Evolutionary conservation across 2,797 vertebrate genomes (phyloP).

Genomic region (Pantherophis alleghaniensis): DNA sequence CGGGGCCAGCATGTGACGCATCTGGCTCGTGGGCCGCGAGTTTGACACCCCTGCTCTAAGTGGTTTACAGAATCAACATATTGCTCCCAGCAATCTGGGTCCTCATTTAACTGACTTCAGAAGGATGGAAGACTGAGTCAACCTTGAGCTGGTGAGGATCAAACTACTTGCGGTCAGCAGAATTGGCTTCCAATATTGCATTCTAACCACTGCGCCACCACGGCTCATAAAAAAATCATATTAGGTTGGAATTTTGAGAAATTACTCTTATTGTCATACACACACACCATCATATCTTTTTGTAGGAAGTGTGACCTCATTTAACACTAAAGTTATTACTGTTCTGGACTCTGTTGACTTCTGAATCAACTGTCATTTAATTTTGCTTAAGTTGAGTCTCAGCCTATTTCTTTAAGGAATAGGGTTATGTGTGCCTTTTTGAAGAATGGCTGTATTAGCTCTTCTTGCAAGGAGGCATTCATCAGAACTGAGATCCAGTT

Average conservation of each 20-base stretch:
- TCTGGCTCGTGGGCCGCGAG: too few species aligned
- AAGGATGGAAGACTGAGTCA: background rate
- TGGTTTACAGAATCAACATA: background rate
- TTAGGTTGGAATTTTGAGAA: background rate
- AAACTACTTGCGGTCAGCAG: background rate
- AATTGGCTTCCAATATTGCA: background rate
- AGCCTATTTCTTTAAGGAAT: background rate
- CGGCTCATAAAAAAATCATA: background rate
- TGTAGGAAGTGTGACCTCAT: background rate
- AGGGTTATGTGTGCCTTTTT: background rate
- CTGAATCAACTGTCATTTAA: background rate
- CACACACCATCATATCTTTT: background rate
- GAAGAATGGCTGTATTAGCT: background rate
- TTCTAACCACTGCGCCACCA: background rate
- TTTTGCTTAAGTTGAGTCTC: background rate
- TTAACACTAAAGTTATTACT: background rate
- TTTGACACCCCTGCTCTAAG: background rate
- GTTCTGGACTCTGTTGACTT: background rate
- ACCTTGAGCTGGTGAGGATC: background rate
- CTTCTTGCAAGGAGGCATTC: background rate
- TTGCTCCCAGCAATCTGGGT: background rate
- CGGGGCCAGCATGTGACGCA: too few species aligned
- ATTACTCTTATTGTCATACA: background rate
- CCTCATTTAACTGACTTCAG: background rate
- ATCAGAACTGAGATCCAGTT: background rate